Evolutionary conservation across 2,113 vertebrate genomes (phyloP).

Genomic region (Phrynocephalus versicolor): DNA sequence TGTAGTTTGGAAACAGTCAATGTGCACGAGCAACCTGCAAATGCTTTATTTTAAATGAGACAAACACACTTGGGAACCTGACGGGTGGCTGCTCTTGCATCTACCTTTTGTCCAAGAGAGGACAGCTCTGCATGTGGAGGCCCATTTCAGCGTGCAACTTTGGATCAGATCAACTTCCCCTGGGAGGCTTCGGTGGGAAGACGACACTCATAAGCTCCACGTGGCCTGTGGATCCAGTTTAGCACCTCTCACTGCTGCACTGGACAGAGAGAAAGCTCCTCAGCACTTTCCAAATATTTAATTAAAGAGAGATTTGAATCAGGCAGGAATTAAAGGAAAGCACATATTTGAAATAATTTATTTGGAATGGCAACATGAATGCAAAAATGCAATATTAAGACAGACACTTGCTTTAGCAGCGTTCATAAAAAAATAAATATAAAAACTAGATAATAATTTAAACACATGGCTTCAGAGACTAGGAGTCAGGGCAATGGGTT

Average conservation of each 20-base stretch:
- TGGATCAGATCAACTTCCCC: background rate
- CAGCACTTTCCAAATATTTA: background rate
- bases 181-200: background rate
- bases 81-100: background rate
- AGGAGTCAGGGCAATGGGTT: too few species aligned
- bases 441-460: slow-evolving; percentile 89
- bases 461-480: too few species aligned
- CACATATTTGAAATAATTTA: slow-evolving; percentile 63
- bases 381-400: slow-evolving; percentile 76
- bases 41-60: background rate
- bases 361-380: slow-evolving; percentile 72
- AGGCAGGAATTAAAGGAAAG: slow-evolving; percentile 63
- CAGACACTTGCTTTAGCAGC: slow-evolving; percentile 57
- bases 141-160: background rate
- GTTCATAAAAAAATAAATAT: slow-evolving; percentile 94
- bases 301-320: slow-evolving; percentile 40
- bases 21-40: background rate
- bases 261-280: background rate
- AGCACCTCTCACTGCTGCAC: background rate
- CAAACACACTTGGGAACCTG: background rate
- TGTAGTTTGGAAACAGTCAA: too few species aligned
- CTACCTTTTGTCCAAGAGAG: background rate
- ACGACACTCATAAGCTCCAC: background rate
- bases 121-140: background rate
- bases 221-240: background rate